Percentiles rank a stretch among this genome's conserved stretches.
Conservation (phyloP, 2,888 invertebrate species). For the Urechis unicinctus region DNA sequence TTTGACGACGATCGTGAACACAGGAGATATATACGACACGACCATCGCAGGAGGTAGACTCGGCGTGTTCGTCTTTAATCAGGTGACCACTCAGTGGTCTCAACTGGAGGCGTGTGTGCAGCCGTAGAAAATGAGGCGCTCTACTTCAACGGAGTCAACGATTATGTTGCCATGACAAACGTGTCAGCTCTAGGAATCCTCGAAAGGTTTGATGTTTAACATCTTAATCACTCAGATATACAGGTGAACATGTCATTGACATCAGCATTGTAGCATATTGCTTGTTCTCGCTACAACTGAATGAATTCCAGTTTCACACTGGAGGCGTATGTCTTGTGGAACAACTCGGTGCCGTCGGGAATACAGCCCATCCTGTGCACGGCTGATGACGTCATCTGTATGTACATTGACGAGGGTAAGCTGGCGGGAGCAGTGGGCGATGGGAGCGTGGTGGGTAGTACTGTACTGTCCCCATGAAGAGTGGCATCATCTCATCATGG, state of each 20-base stretch:
- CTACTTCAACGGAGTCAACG: conserved; percentile 27
- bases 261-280: background rate
- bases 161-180: conserved; percentile 25
- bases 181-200: conserved; percentile 6
- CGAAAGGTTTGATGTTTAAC: conserved; percentile 3
- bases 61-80: conserved; percentile 30
- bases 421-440: conserved; percentile 24
- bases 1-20: conserved; percentile 18
- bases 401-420: conserved; percentile 25
- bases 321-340: conserved; percentile 28
- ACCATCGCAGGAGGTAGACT: conserved; percentile 32
- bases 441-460: conserved; percentile 18
- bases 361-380: conserved; percentile 32
- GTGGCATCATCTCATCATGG: conserved; percentile 29
- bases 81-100: conserved; percentile 28
- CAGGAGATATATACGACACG: conserved; percentile 31
- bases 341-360: conserved; percentile 16
- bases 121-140: conserved; percentile 27
- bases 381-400: conserved; percentile 22
- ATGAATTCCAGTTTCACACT: conserved; percentile 28
- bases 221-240: too few species aligned
- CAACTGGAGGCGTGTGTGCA: conserved; percentile 25
- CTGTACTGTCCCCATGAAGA: conserved; percentile 19
- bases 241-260: too few species aligned
- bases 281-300: background rate